phyloP scores from a whole-genome alignment of 2,113 vertebrate species.

The Argyrosomus japonicus region DNA sequence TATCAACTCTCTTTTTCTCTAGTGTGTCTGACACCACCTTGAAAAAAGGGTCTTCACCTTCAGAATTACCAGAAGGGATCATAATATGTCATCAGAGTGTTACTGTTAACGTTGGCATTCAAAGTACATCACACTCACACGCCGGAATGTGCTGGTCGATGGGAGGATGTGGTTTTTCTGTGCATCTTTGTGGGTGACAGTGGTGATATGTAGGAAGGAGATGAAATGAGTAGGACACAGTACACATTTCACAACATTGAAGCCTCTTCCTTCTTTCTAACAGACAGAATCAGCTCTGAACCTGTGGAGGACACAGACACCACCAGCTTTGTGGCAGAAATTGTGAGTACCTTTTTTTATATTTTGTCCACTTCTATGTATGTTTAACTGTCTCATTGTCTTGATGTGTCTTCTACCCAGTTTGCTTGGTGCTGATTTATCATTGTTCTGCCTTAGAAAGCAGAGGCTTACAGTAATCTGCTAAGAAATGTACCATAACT shows the following conservation, averaged over 20 bases:
- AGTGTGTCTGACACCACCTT: too few species aligned
- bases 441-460: slow-evolving; percentile 35
- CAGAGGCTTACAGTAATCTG: slow-evolving; percentile 55
- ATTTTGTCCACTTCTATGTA: neutral
- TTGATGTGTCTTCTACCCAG: slow-evolving; percentile 14
- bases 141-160: neutral
- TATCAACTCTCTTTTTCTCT: too few species aligned
- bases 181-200: neutral
- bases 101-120: neutral
- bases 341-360: slow-evolving; percentile 79
- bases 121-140: neutral
- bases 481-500: slow-evolving; percentile 52
- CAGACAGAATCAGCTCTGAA: slow-evolving; percentile 87
- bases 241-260: neutral
- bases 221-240: neutral
- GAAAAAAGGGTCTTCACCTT: neutral
- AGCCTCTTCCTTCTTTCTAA: slow-evolving; percentile 19
- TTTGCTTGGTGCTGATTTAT: slow-evolving; percentile 44
- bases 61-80: neutral
- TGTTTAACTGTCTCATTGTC: slow-evolving; percentile 17
- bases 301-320: slow-evolving; percentile 97
- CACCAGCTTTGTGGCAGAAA: slow-evolving; percentile 89
- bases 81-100: neutral
- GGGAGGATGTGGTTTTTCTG: slow-evolving; percentile 29
- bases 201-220: neutral